Base-by-base conservation (phyloP, 2,113 vertebrate species). In the Pangasianodon hypophthalmus region DNA sequence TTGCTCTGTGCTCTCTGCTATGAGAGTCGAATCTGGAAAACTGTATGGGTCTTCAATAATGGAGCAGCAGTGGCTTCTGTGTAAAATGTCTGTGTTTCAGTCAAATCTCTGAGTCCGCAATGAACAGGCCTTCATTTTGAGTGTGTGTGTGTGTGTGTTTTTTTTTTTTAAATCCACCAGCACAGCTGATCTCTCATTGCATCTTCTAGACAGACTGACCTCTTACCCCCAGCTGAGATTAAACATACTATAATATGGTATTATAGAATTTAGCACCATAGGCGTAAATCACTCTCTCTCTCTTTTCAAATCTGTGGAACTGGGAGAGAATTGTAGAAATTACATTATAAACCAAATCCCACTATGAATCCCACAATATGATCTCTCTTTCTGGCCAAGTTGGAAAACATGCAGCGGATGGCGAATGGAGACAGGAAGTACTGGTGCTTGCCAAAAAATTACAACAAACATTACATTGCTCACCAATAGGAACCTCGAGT, bases 301-400 rank as follows among this genome's bases (percentile, higher is more conserved):
- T 46, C n/a, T 64, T 79, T 85, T 88, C 84, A 75, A 82, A 69
- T 88, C 86, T 89, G 85, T 90, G 84, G 73, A 91, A 88, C 85
- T 82, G 77, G 90, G 88, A 85, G 79, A 89, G 88, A 88, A 91
- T 87, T 75, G 90, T 50, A 86, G 75, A 87, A 86, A 91, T 83
- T 84, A 73, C 77, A 87, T 91, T 88, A 85, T 91, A 90, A 91
- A 90, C 90, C 82, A 91, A 91, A 90, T 92, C 88, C 91, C 88
- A 86, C 29, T 73, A 73, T 89, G 71, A 84, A 62, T 84, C 37
- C 82, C 44, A 41, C 69, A 83, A 89, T 86, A 87, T 88, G 88
- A 91, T 87, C 86, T 80, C 32, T 89, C 73, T 85, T 84, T 89
- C 58, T 77, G 71, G 77, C 87, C 5, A 37, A 90, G 88, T 71